Evolutionary conservation across 30 jellyfish, hydroid and myxozoan species (phyloP), one percentile per base, ranked within the genome.

Genomic region (Nemopilema nomurai): DNA sequence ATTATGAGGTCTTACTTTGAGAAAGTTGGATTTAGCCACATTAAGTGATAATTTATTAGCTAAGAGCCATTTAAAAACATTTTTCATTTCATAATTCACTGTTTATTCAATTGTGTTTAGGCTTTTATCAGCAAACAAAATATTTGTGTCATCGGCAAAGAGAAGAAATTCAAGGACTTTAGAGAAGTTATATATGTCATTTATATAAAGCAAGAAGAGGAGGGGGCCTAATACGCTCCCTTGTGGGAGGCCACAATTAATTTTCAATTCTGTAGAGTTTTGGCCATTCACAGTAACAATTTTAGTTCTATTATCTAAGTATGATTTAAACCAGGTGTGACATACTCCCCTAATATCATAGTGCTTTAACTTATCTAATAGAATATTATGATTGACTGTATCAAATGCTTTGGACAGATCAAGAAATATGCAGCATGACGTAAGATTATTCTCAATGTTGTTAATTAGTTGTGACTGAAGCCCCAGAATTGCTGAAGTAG

Each of bases 341-440:
- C 19, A 49, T 27, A 62, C 24, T 77, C 87, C 87, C 19, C 77
- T 62, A 18, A 77, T 51, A 8, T 77, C 87, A 77, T 51, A 52
- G 69, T 52, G 65, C 66, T 62, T 51, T 29, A 77, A 66, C 41
- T 77, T 77, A 19, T 77, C 22, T 31, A 6, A 30, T 32, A 77
- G 66, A 28, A 52, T 77, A 6, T n/a, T n/a, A n/a, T n/a, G n/a
- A n/a, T n/a, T n/a, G n/a, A n/a, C n/a, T n/a, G n/a, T n/a, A n/a
- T n/a, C 87, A 49, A 77, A 77, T 18, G 87, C 87, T 77, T 76
- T 76, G 25, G 51, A 6, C 3, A 76, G 31, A 33, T 76, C 86
- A 49, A 76, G 76, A 26, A 76, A 76, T 23, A 76, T 76, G 31
- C 83, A 27, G 25, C 83, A 79, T 6, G 88, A 79, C 3, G 22